These are phyloP conservation scores for Procavia capensis DNA, from an alignment of 2,113 vertebrate genomes.

Conservation along the genomic window DNA sequence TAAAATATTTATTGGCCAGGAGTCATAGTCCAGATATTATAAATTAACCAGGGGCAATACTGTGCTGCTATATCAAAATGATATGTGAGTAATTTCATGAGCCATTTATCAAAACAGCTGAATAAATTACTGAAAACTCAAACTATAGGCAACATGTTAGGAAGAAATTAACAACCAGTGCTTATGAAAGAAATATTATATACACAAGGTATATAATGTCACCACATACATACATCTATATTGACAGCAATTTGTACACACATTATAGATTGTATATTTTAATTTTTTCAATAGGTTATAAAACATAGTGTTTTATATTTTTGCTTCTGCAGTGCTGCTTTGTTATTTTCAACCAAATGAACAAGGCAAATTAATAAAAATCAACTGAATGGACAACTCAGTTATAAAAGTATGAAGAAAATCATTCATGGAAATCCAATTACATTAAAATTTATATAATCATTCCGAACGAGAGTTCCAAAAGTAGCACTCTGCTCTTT, in stretches of 20 bases:
- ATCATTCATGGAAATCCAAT: constrained; percentile 60
- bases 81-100: constrained; percentile 74
- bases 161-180: constrained; percentile 62
- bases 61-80: constrained; percentile 61
- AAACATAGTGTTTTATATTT: neutral
- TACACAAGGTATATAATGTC: no score
- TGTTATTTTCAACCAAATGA: constrained; percentile 68
- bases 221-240: neutral
- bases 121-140: constrained; percentile 75
- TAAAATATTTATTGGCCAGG: constrained; percentile 66
- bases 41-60: constrained; percentile 74
- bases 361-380: constrained; percentile 45
- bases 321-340: constrained; percentile 54
- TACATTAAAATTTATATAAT: constrained; percentile 46
- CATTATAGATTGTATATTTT: constrained; percentile 9
- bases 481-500: constrained; percentile 61
- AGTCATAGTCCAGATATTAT: constrained; percentile 53
- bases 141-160: neutral
- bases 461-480: constrained; percentile 34
- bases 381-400: neutral
- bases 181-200: constrained; percentile 68
- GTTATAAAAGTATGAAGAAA: constrained; percentile 29
- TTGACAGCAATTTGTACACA: neutral
- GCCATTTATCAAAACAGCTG: constrained; percentile 75
- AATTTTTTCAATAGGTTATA: constrained; percentile 54